These are phyloP conservation scores for Strigamia maritima DNA, from an alignment of 2,888 invertebrate genomes.

Conservation along the genomic window DNA sequence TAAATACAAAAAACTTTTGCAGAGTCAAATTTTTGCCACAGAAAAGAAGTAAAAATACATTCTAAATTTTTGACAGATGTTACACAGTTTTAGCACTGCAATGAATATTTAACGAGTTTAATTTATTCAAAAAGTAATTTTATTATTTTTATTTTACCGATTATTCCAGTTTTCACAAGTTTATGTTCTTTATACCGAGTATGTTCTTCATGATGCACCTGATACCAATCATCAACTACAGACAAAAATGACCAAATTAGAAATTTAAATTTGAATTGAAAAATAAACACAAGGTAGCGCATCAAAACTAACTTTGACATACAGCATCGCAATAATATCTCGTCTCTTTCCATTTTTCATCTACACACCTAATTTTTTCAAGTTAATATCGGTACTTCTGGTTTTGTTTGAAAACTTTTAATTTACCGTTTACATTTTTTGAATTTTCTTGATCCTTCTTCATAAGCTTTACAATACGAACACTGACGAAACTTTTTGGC, in stretches of 20 bases:
- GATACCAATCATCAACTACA: background rate
- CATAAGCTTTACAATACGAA: background rate
- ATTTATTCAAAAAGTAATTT: background rate
- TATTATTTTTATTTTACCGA: background rate
- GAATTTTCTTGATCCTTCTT: background rate
- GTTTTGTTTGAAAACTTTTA: background rate
- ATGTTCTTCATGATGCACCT: background rate
- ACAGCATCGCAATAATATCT: background rate
- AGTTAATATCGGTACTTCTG: background rate
- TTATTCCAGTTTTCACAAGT: background rate
- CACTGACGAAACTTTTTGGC: background rate
- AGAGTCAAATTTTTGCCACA: background rate
- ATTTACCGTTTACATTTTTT: slow-evolving; percentile 15
- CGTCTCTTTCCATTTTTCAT: background rate
- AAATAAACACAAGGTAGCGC: too few species aligned
- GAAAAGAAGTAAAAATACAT: background rate
- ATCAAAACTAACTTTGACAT: background rate
- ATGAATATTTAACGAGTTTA: background rate
- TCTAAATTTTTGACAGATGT: background rate
- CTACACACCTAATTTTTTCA: background rate
- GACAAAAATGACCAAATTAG: background rate
- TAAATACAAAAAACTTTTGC: background rate
- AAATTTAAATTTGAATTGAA: too few species aligned
- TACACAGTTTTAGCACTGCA: background rate
- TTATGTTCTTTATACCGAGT: background rate